These are phyloP conservation scores for Dryadula phaetusa DNA, from an alignment of 2,888 invertebrate species.

Conservation along the genomic window DNA sequence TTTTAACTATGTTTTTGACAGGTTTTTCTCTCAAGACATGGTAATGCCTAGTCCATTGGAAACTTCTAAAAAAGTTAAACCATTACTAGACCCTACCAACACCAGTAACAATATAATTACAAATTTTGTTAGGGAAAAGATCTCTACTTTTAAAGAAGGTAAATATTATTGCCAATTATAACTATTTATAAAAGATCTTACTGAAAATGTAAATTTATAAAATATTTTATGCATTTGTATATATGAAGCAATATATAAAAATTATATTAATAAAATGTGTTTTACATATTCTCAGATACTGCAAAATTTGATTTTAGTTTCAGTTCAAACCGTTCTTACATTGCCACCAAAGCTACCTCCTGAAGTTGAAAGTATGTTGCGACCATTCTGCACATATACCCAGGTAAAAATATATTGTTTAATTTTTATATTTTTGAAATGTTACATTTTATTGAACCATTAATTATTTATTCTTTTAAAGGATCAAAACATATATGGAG, in stretches of 20 bases:
- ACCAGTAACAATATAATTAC: slow-evolving; percentile 58
- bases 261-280: not conserved
- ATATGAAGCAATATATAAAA: too few species aligned
- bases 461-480: slow-evolving; percentile 42
- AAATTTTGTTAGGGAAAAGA: slow-evolving; percentile 56
- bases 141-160: slow-evolving; percentile 66
- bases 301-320: slow-evolving; percentile 68
- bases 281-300: not conserved
- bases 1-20: slow-evolving; percentile 49
- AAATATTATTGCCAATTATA: slow-evolving; percentile 43
- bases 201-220: not conserved
- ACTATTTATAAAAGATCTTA: not conserved
- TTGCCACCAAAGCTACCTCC: slow-evolving; percentile 86
- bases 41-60: slow-evolving; percentile 85
- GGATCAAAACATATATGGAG: slow-evolving; percentile 72
- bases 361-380: slow-evolving; percentile 85
- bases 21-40: slow-evolving; percentile 84
- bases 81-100: slow-evolving; percentile 62
- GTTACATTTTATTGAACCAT: not conserved
- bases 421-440: not conserved
- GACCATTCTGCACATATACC: slow-evolving; percentile 86
- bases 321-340: slow-evolving; percentile 87
- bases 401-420: slow-evolving; percentile 63
- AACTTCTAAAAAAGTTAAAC: slow-evolving; percentile 71
- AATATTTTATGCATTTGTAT: too few species aligned